These are phyloP conservation scores for Periophthalmus modestus DNA, from an alignment of 2,113 vertebrate species.

Conservation along the genomic window DNA sequence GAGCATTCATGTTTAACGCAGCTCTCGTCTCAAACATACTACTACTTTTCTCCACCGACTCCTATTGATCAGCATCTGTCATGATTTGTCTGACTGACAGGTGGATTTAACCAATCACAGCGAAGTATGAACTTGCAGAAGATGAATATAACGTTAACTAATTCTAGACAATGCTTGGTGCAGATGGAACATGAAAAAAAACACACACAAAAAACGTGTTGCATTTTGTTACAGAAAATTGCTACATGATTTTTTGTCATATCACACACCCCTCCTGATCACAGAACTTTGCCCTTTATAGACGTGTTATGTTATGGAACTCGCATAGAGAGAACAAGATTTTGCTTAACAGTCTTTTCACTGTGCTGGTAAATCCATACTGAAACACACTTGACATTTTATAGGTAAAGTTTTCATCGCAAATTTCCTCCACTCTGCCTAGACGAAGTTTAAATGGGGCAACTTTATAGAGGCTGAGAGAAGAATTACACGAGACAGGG, in stretches of 20 bases:
- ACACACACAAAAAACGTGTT: too few species aligned
- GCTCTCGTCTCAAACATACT: too few species aligned
- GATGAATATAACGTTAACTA: too few species aligned
- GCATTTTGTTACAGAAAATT: too few species aligned
- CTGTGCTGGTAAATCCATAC: constrained; percentile 32
- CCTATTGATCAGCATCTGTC: too few species aligned
- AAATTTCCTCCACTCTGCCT: constrained; percentile 41
- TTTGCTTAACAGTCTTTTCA: constrained; percentile 10
- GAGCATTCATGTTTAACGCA: background rate
- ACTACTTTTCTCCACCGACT: background rate
- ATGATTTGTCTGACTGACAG: too few species aligned
- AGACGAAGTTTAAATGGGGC: constrained; percentile 35
- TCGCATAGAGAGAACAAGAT: constrained; percentile 6
- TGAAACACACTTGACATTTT: constrained; percentile 34
- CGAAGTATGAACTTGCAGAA: too few species aligned
- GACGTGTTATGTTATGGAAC: background rate
- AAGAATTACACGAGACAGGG: constrained; percentile 31
- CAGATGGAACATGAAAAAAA: too few species aligned
- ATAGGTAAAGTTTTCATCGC: constrained; percentile 51
- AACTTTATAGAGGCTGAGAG: constrained; percentile 33
- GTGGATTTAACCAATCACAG: too few species aligned
- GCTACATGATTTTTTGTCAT: too few species aligned
- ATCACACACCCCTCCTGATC: too few species aligned
- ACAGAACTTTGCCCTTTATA: too few species aligned
- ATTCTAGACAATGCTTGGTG: background rate